Evolutionary conservation across 1,140 invertebrate genomes (phyloP).

Genomic region (Plodia interpunctella): DNA sequence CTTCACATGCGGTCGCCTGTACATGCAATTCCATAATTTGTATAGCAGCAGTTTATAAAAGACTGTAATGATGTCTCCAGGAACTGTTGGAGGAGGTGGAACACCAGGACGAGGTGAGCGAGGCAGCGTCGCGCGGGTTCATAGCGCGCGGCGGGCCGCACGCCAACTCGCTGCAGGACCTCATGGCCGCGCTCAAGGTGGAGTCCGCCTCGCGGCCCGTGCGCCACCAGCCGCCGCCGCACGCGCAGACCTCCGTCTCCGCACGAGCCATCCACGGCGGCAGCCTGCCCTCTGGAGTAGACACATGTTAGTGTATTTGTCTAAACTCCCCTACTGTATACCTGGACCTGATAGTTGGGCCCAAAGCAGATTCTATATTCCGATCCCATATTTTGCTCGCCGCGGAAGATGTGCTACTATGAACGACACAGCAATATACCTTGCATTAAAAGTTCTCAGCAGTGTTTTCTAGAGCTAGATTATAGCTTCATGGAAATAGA

Average conservation of each 20-base stretch:
- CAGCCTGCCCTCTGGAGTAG: constrained; percentile 71
- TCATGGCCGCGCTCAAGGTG: constrained; percentile 60
- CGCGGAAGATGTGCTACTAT: too few relatives aligned
- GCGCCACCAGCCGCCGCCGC: constrained; percentile 33
- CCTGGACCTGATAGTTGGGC: constrained; percentile 63
- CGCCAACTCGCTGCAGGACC: constrained; percentile 62
- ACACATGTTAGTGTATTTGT: constrained; percentile 49
- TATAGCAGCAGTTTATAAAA: too few relatives aligned
- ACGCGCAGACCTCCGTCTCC: constrained; percentile 44
- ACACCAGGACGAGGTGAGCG: constrained; percentile 61
- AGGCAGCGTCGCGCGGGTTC: constrained; percentile 43
- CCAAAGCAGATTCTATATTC: constrained; percentile 56
- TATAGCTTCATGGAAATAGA: too few relatives aligned
- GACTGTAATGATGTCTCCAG: not conserved
- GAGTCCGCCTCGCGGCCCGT: constrained; percentile 44
- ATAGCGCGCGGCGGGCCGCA: constrained; percentile 35
- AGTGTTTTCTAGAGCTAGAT: too few relatives aligned
- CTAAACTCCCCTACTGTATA: constrained; percentile 54
- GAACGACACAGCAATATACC: too few relatives aligned
- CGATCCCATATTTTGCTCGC: too few relatives aligned
- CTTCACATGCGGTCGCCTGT: too few relatives aligned
- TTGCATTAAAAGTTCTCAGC: too few relatives aligned
- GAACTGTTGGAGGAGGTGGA: constrained; percentile 29
- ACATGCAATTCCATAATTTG: too few relatives aligned
- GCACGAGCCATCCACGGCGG: constrained; percentile 66